A percentile compares a stretch with the other conserved stretches of the same genome.
Evolutionary conservation across 2,888 invertebrate species (phyloP).

Genomic region (Nycteola revayana): DNA sequence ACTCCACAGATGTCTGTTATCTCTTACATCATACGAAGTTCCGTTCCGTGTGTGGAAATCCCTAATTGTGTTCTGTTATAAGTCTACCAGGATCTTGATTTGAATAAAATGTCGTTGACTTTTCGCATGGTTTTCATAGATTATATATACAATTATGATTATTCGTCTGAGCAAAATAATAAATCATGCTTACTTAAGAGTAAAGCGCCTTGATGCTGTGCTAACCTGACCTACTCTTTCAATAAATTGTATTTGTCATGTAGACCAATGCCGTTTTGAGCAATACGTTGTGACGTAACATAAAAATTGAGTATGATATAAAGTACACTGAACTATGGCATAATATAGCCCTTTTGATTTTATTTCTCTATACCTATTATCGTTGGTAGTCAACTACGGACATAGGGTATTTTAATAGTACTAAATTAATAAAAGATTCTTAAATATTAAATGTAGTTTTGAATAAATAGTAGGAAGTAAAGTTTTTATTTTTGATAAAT

Average conservation of each 20-base stretch:
- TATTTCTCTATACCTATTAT: too few relatives aligned
- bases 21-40: slow-evolving; percentile 49
- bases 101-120: slow-evolving; percentile 40
- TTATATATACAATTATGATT: too few relatives aligned
- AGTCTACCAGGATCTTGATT: slow-evolving; percentile 35
- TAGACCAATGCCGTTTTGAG: slow-evolving; percentile 51
- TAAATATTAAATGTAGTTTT: too few relatives aligned
- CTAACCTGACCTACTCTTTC: slow-evolving; percentile 43
- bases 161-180: too few relatives aligned
- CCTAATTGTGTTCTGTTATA: slow-evolving; percentile 37
- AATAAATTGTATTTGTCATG: slow-evolving; percentile 41
- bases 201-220: too few relatives aligned
- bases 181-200: too few relatives aligned
- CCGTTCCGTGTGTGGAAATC: slow-evolving; percentile 54
- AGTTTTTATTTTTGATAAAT: too few relatives aligned
- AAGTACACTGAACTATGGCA: too few relatives aligned
- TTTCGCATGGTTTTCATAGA: slow-evolving; percentile 19
- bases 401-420: background rate
- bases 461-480: too few relatives aligned
- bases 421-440: too few relatives aligned
- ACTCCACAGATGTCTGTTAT: slow-evolving; percentile 11
- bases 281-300: slow-evolving; percentile 45
- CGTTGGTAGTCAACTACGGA: too few relatives aligned
- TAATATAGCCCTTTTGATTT: too few relatives aligned
- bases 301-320: background rate